phyloP scores from a whole-genome alignment of 2,797 vertebrate genomes.

The Potorous gilbertii region DNA sequence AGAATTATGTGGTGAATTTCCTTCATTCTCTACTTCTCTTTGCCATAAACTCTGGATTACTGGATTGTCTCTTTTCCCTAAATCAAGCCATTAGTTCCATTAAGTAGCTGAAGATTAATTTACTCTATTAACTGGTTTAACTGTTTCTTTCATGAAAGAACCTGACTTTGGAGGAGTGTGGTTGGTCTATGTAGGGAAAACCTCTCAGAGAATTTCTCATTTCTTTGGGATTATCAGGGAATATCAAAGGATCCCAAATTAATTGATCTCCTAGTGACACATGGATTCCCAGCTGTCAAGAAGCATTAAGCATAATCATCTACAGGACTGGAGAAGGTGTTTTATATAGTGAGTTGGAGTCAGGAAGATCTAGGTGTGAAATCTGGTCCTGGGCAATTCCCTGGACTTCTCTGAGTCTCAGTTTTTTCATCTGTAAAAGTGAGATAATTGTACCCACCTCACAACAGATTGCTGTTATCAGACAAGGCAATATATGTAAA shows the following conservation, averaged over 20 bases:
- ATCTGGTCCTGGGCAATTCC: not conserved
- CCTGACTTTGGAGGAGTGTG: not conserved
- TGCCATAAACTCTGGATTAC: not conserved
- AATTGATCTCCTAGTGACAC: not conserved
- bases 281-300: not conserved
- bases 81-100: not conserved
- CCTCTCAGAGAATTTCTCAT: not conserved
- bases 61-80: not conserved
- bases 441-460: not conserved
- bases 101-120: not conserved
- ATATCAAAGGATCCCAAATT: not conserved
- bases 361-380: not conserved
- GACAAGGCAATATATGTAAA: not conserved
- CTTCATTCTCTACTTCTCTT: slow-evolving; percentile 31
- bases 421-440: not conserved
- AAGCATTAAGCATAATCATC: not conserved
- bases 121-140: not conserved
- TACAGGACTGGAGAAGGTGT: not conserved
- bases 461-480: not conserved
- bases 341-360: not conserved
- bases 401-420: not conserved
- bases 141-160: not conserved
- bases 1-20: slow-evolving; percentile 32
- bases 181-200: not conserved
- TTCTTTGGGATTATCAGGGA: not conserved